phyloP scores from a whole-genome alignment of 2,888 invertebrate species.

The Hirtodrosophila confusa region DNA sequence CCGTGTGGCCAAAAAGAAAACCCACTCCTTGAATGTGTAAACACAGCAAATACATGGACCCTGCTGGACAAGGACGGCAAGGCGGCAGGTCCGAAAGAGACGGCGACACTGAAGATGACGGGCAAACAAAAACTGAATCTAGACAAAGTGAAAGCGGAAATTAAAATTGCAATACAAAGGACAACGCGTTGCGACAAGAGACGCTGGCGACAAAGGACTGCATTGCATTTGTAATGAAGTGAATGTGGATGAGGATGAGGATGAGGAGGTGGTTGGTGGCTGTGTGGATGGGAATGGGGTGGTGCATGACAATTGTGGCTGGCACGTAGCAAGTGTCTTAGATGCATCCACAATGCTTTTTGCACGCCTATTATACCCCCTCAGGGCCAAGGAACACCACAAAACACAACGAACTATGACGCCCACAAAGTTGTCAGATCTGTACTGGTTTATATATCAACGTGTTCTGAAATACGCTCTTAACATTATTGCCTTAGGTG shows the following conservation, averaged over 20 bases:
- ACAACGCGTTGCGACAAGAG: slow-evolving; percentile 38
- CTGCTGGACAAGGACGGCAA: slow-evolving; percentile 7
- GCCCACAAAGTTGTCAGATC: slow-evolving; percentile 16
- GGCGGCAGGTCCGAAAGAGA: neutral
- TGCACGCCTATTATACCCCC: slow-evolving; percentile 38
- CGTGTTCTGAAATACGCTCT: slow-evolving; percentile 11
- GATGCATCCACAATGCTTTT: slow-evolving; percentile 47
- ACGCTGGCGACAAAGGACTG: slow-evolving; percentile 39
- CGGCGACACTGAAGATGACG: slow-evolving; percentile 16
- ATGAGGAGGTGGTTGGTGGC: too few relatives aligned
- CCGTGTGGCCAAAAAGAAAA: slow-evolving; percentile 38
- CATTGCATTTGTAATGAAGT: slow-evolving; percentile 69
- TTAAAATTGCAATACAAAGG: slow-evolving; percentile 77
- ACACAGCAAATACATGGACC: slow-evolving; percentile 56
- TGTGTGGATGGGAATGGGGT: slow-evolving; percentile 11
- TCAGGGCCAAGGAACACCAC: slow-evolving; percentile 34
- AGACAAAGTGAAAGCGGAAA: slow-evolving; percentile 80
- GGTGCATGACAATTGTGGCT: slow-evolving; percentile 18
- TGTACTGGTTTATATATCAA: slow-evolving; percentile 2
- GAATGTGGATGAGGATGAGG: slow-evolving; percentile 28
- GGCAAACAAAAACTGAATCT: slow-evolving; percentile 62
- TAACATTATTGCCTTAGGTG: neutral
- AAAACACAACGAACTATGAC: slow-evolving; percentile 36
- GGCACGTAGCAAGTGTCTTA: slow-evolving; percentile 32
- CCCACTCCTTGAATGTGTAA: slow-evolving; percentile 53